Evolutionary conservation across 2,888 invertebrate genomes (phyloP).

Genomic region (Cantharis nigra): DNA sequence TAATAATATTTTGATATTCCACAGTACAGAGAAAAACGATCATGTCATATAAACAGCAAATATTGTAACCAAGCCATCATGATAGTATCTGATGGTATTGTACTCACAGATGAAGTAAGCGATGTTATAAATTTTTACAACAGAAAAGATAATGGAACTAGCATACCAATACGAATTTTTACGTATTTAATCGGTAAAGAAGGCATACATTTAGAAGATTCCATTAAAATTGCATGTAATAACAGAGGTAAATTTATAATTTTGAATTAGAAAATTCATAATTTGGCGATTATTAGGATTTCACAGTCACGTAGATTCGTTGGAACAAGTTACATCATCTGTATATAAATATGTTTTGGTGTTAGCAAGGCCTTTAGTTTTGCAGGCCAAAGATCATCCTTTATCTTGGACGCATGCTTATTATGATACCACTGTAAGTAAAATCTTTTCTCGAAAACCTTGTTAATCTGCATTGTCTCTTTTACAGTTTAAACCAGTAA

Average conservation of each 20-base stretch:
- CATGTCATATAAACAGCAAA: slow-evolving; percentile 58
- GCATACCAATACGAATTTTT: slow-evolving; percentile 88
- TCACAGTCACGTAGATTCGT: slow-evolving; percentile 90
- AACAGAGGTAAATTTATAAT: slow-evolving; percentile 73
- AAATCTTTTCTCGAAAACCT: background rate
- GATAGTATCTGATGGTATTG: slow-evolving; percentile 93
- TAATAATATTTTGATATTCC: background rate
- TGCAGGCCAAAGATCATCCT: slow-evolving; percentile 75
- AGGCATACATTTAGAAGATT: slow-evolving; percentile 85
- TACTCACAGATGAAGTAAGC: slow-evolving; percentile 77
- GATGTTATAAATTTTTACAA: slow-evolving; percentile 85
- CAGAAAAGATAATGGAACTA: slow-evolving; percentile 68
- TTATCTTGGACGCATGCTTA: slow-evolving; percentile 96
- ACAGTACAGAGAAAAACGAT: slow-evolving; percentile 53
- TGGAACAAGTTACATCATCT: slow-evolving; percentile 95
- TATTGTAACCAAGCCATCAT: slow-evolving; percentile 94
- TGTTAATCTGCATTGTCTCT: background rate
- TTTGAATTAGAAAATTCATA: background rate
- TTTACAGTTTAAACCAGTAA: slow-evolving; percentile 44
- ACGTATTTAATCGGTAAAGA: slow-evolving; percentile 95
- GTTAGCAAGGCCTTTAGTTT: slow-evolving; percentile 82
- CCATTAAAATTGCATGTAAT: slow-evolving; percentile 92
- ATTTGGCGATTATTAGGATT: slow-evolving; percentile 66
- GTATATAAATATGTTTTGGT: slow-evolving; percentile 96
- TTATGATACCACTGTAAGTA: slow-evolving; percentile 78